Conservation (phyloP, 2,113 vertebrate genomes). For the Eolophus roseicapilla region DNA sequence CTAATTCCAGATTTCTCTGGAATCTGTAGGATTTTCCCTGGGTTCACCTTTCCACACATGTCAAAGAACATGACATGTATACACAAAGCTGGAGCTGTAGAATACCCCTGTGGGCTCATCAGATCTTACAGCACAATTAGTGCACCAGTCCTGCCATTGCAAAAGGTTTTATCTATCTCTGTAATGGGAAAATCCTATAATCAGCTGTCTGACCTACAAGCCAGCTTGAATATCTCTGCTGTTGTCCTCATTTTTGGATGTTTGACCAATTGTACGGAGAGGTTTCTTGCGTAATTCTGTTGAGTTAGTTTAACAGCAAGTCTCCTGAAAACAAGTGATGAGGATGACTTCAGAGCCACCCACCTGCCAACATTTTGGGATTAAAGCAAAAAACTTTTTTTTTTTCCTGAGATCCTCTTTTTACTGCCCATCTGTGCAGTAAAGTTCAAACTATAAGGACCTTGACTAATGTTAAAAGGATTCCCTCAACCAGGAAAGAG, state of each 20-base stretch:
- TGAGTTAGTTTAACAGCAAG: neutral
- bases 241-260: neutral
- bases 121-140: neutral
- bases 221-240: neutral
- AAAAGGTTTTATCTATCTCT: neutral
- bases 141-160: neutral
- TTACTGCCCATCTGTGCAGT: neutral
- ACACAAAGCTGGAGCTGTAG: neutral
- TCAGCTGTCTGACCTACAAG: conserved; percentile 8
- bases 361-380: neutral
- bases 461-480: neutral
- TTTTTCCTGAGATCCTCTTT: neutral
- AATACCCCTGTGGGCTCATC: neutral
- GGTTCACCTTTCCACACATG: neutral
- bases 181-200: neutral
- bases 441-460: neutral
- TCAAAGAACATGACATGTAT: neutral
- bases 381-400: neutral
- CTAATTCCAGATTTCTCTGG: neutral
- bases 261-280: neutral
- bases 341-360: neutral
- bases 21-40: neutral
- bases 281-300: neutral
- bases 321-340: neutral
- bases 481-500: neutral